Base-by-base conservation (phyloP, 2,797 vertebrate species). In the Holocentrus rufus region DNA sequence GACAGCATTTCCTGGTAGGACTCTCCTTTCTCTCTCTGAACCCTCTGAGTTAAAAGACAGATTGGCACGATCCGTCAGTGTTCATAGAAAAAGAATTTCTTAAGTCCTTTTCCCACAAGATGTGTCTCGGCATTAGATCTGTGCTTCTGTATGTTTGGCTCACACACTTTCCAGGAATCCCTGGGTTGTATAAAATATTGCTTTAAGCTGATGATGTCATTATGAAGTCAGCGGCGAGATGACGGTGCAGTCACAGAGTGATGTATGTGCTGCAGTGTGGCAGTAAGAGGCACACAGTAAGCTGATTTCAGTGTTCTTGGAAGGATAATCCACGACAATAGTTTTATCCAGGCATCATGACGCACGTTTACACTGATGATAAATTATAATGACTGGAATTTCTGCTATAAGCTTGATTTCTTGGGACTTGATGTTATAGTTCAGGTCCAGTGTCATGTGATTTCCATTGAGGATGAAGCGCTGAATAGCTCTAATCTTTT, bases 301-400 rank as follows among this genome's bases (percentile, higher is more conserved):
- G 76, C 85, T 82, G 83, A 86, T 87, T 87, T 87, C 57, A 74
- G 77, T 79, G 61, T 75, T 80, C 64, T 67, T 77, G 72, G 79
- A 62, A 69, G 69, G 69, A 83, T 88, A 83, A 85, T 87, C 82
- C 69, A 58, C 62, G 30, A 49, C 31, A 83, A 71, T 68, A 70
- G 62, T 81, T 85, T 71, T 69, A 83, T 83, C 72, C 74, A 67
- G 47, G 73, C 61, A 69, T 76, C 72, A 70, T 20, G 76, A 81
- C 71, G 76, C 77, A 63, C 77, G 74, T 72, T 77, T 18, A 79
- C 50, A 75, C 62, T 71, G 62, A 69, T 72, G 64, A 80, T 69
- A 69, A 83, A 81, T 71, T 63, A 76, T 60, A 57, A 79, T 6
- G 50, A 56, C 14, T 18, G 65, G 11, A 67, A 54, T 69, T 73